These are phyloP conservation scores for Crenuchus spilurus DNA, from an alignment of 2,797 vertebrate species.

Conservation along the genomic window DNA sequence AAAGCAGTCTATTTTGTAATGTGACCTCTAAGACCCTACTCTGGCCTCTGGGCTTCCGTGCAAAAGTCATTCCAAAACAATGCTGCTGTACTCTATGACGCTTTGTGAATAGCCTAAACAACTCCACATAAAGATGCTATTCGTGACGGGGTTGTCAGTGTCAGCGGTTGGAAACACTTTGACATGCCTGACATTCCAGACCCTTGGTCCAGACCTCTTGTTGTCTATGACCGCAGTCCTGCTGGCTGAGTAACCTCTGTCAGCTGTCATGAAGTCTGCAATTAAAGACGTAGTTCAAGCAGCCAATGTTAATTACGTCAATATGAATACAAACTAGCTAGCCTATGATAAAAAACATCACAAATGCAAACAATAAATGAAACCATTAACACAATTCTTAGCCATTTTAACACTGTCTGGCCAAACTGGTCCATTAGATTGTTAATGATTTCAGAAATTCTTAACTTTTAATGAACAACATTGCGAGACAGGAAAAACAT, in stretches of 20 bases:
- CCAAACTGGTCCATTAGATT: no score
- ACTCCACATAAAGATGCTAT: conserved; percentile 53
- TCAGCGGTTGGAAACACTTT: conserved; percentile 42
- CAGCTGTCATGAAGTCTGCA: conserved; percentile 42
- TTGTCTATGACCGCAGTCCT: conserved; percentile 43
- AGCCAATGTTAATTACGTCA: background rate
- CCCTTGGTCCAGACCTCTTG: conserved; percentile 42
- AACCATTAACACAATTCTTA: no score
- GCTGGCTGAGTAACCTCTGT: conserved; percentile 41
- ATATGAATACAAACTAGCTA: no score
- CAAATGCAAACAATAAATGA: no score
- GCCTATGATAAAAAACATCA: no score
- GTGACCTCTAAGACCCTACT: background rate
- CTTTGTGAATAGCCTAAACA: conserved; percentile 39
- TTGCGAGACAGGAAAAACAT: background rate
- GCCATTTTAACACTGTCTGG: no score
- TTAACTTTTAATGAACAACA: no score
- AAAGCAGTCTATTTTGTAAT: no score
- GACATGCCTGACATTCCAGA: conserved; percentile 49
- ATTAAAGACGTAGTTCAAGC: conserved; percentile 21
- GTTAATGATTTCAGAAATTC: no score
- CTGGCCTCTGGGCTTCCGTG: conserved; percentile 1
- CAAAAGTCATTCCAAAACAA: background rate
- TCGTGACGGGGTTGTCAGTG: conserved; percentile 46
- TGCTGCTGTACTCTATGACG: background rate